Evolutionary conservation across 2,113 vertebrate species (phyloP), one percentile per base, ranked within the genome.

Genomic region (Vidua macroura): DNA sequence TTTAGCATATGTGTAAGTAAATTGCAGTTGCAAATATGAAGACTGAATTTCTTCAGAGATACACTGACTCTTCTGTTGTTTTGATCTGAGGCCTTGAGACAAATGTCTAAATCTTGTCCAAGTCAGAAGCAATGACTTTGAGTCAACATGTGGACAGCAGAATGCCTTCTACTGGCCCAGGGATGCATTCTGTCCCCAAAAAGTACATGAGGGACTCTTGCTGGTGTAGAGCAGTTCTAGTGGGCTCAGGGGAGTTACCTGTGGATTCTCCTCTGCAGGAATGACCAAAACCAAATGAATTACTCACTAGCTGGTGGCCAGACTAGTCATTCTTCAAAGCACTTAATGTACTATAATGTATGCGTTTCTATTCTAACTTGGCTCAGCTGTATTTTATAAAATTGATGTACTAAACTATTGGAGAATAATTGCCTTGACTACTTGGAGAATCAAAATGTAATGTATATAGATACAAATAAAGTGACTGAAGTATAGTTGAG

Each of bases 381-480:
- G 94, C 97, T 94, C 64, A 95, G 58, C 64, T 97, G 93, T 94
- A 86, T 98, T 98, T 98, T 98, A 97, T 98, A 98, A 97, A 82
- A 94, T 73, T 88, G 75, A 94, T 91, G 92, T 97, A 94, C 96
- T 98, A 97, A 97, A 88, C 83, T 95, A 88, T 97, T 98, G 96
- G 97, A 93, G 93, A 93, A 92, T 78, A 95, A 97, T 82, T 58
- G 48, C 96, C 68, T 94, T 98, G 96, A 90, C 56, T 95, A 95
- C 93, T 97, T 96, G 92, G 95, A 97, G 68, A 96, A 97, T 97
- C 89, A 83, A 96, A 95, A 48, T 98, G 95, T 98, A 95, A 96
- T 98, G 93, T 98, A 97, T 95, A 96, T 98, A 98, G 93, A 91
- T 95, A 81, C 70, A 46, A 98, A 97, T 98, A 98, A 98, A 98